A percentile compares a stretch with the other conserved stretches of the same genome.
Evolutionary conservation across 2,888 invertebrate species (phyloP).

Genomic region (Meganola albula): DNA sequence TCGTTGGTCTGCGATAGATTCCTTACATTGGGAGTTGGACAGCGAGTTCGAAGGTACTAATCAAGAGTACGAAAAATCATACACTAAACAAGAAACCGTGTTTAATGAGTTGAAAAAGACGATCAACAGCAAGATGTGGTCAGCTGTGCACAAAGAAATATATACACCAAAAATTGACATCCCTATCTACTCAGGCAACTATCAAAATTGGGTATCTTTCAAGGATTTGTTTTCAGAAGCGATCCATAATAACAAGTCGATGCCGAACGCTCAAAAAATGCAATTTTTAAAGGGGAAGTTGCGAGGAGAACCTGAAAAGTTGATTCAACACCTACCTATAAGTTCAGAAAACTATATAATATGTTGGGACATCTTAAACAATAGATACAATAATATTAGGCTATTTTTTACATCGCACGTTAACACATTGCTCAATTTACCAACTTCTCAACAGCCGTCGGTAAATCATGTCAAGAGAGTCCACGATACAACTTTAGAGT

Average conservation of each 20-base stretch:
- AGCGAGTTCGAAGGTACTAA: too few relatives aligned
- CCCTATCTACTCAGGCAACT: not conserved
- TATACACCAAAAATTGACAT: not conserved
- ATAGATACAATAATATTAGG: constrained; percentile 7
- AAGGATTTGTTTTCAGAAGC: constrained; percentile 2
- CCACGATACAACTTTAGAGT: too few relatives aligned
- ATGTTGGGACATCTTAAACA: constrained; percentile 9
- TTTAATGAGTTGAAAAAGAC: not conserved
- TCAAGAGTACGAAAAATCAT: too few relatives aligned
- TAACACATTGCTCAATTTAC: too few relatives aligned
- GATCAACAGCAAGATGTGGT: not conserved
- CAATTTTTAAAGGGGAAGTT: too few relatives aligned
- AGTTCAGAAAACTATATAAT: constrained; percentile 7
- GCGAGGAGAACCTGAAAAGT: constrained; percentile 7
- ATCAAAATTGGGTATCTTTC: not conserved
- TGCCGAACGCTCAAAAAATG: too few relatives aligned
- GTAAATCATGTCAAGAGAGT: too few relatives aligned
- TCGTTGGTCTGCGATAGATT: too few relatives aligned
- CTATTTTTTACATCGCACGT: too few relatives aligned
- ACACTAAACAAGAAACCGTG: too few relatives aligned
- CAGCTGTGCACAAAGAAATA: not conserved
- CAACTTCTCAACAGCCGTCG: too few relatives aligned
- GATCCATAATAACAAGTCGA: constrained; percentile 3
- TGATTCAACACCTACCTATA: constrained; percentile 5
- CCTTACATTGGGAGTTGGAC: too few relatives aligned